A percentile compares a stretch with the other conserved stretches of the same genome.
Evolutionary conservation across 2,888 invertebrate genomes (phyloP).

Genomic region (Xestobium rufovillosum): DNA sequence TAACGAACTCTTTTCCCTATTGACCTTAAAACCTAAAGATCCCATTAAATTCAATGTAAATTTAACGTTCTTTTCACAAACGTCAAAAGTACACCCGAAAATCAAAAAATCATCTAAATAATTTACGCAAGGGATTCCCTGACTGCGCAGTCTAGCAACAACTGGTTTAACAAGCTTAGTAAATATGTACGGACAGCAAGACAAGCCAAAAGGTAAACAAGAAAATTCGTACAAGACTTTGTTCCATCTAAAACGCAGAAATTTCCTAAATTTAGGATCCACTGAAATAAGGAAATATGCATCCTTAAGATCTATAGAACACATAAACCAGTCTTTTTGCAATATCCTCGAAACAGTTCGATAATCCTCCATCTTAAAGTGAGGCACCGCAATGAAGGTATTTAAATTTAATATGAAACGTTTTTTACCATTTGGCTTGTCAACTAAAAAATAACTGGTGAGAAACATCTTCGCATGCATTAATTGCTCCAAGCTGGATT

Average conservation of each 20-base stretch:
- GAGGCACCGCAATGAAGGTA: conserved; percentile 10
- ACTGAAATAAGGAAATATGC: conserved; percentile 15
- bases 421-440: conserved; percentile 9
- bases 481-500: neutral
- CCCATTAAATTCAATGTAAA: neutral
- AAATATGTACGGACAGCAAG: conserved; percentile 15
- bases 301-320: conserved; percentile 16
- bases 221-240: conserved; percentile 15
- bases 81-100: conserved; percentile 7
- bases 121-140: conserved; percentile 8
- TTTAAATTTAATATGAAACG: conserved; percentile 17
- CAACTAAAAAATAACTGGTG: neutral
- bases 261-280: conserved; percentile 8
- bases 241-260: conserved; percentile 13
- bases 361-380: conserved; percentile 18
- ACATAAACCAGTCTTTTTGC: conserved; percentile 5
- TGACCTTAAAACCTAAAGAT: conserved; percentile 18
- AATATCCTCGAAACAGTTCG: conserved; percentile 10
- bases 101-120: conserved; percentile 15
- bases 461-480: neutral
- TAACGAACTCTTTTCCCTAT: neutral
- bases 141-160: conserved; percentile 5
- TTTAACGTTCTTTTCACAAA: conserved; percentile 6
- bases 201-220: conserved; percentile 16
- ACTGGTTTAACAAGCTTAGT: conserved; percentile 19